Evolutionary conservation across 2,113 vertebrate genomes (phyloP).

Genomic region (Todiramphus chloris): DNA sequence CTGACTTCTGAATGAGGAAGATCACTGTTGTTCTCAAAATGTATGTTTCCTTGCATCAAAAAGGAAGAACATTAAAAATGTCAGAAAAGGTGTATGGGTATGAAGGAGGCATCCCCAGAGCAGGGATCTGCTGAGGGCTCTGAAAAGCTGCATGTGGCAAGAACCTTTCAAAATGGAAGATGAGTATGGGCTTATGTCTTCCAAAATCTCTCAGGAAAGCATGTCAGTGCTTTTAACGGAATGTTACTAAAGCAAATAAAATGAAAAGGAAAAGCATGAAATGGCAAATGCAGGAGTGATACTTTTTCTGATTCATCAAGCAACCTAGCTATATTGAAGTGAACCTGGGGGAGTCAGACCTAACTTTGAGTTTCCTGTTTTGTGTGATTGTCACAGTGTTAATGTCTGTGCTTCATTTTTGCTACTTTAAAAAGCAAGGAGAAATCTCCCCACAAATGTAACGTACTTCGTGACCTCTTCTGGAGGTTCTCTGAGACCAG

Average conservation of each 20-base stretch:
- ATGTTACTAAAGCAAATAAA: neutral
- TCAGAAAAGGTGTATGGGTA: neutral
- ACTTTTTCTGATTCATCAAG: neutral
- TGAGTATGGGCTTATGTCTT: neutral
- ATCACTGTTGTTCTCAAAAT: neutral
- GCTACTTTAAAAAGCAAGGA: conserved; percentile 41
- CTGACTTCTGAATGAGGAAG: neutral
- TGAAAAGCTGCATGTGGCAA: neutral
- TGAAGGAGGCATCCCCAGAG: neutral
- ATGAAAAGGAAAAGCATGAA: neutral
- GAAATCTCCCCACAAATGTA: neutral
- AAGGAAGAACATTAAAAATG: neutral
- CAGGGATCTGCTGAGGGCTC: neutral
- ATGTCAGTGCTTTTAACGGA: neutral
- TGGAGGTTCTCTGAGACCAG: neutral
- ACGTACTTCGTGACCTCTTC: neutral
- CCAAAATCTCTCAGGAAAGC: neutral
- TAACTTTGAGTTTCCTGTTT: conserved; percentile 62
- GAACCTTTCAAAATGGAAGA: neutral
- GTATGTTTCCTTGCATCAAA: neutral
- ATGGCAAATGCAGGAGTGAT: neutral
- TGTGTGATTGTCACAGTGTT: conserved; percentile 48
- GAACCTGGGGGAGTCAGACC: conserved; percentile 23
- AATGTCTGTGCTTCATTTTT: conserved; percentile 56
- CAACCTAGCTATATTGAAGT: neutral